phyloP scores from a whole-genome alignment of 2,888 invertebrate genomes.

The Xestia sexstrigata region DNA sequence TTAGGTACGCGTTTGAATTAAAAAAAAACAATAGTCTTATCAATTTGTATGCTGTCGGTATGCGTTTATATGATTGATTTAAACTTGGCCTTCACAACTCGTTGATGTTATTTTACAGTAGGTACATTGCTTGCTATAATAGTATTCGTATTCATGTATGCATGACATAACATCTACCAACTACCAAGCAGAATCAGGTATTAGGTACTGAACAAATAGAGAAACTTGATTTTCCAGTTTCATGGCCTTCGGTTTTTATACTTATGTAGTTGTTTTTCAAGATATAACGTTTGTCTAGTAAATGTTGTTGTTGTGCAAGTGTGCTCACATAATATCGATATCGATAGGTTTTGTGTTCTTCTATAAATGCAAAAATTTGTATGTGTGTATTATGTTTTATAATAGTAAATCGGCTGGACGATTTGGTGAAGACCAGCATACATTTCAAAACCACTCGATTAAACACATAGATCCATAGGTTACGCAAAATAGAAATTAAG shows the following conservation, averaged over 20 bases:
- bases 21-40: not conserved
- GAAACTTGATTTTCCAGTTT: conserved; percentile 35
- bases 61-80: conserved; percentile 10
- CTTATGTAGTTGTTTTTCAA: conserved; percentile 1
- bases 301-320: not conserved
- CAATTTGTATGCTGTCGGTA: conserved; percentile 3
- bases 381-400: not conserved
- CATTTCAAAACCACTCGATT: too few relatives aligned
- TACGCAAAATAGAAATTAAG: too few relatives aligned
- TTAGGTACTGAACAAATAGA: conserved; percentile 12
- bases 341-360: not conserved
- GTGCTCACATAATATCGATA: not conserved
- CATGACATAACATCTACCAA: conserved; percentile 11
- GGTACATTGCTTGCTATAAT: conserved; percentile 7
- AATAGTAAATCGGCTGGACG: not conserved
- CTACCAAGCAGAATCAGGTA: conserved; percentile 15
- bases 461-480: too few relatives aligned
- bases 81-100: conserved; percentile 31
- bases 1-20: not conserved
- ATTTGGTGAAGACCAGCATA: not conserved
- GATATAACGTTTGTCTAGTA: not conserved
- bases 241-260: not conserved
- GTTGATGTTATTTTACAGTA: conserved; percentile 1
- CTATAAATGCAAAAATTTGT: not conserved
- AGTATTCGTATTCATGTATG: conserved; percentile 20